Evolutionary conservation across 92 coral and sea anemone genomes (phyloP), one percentile per base, ranked within the genome.

Genomic region (Umimayanthus kanabou): DNA sequence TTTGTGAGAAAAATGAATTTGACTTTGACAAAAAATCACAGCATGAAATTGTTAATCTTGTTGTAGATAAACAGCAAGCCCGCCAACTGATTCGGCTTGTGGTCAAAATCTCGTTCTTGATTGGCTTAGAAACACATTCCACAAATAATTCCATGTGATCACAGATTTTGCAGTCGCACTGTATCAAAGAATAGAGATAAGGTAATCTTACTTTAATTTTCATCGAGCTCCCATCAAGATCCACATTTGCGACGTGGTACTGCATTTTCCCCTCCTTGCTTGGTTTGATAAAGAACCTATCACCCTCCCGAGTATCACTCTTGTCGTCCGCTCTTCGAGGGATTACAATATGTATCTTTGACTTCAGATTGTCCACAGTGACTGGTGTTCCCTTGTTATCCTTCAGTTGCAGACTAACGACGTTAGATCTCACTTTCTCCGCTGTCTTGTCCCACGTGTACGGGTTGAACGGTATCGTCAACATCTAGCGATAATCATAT

Each of bases 361-460:
- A 37, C 25, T 75, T 75, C 11, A 75, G 79, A 39, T 75, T 22
- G 11, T 40, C 42, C 42, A 75, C 45, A 75, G 23, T 39, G 45
- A 75, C 79, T 10, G 47, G 79, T 5, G 26, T 75, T 4, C 79
- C 79, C 29, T 1, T 37, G 79, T 75, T 75, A 43, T 75, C 79
- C 23, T 75, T 75, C n/a, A 75, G 16, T 28, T 75, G 49, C 37
- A 75, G 79, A 43, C 79, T 75, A 11, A 75, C 45, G 11, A 75
- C 50, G 29, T 33, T 39, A 18, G 79, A 75, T 11, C 79, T 39
- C 9, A 75, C 79, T 33, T 75, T 18, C 5, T 75, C 79, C 28
- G 79, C 47, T 43, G 29, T 39, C 26, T 75, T 75, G 45, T 75
- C 79, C 79, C 79, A 75, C 25, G 79, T 75, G 79, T 75, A 75